Evolutionary conservation across 2,113 vertebrate species (phyloP).

Genomic region (Urocolius indicus): DNA sequence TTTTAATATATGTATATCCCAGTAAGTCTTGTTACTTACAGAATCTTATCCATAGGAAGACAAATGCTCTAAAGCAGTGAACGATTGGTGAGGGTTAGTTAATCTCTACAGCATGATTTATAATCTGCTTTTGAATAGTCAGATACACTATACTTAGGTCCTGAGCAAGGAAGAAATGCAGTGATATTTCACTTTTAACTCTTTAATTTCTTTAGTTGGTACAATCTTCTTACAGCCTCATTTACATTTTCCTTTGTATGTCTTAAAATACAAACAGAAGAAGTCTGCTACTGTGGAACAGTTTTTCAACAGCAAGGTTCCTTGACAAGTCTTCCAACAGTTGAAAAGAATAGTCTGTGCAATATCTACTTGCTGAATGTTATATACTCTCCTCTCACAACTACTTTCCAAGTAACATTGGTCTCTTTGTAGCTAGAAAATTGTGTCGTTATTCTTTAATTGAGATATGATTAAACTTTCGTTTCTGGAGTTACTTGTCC

Average conservation of each 20-base stretch:
- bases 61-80: slow-evolving; percentile 55
- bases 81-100: slow-evolving; percentile 54
- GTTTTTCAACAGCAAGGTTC: neutral
- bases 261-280: neutral
- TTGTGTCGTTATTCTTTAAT: neutral
- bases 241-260: neutral
- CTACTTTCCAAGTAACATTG: neutral
- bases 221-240: neutral
- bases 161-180: slow-evolving; percentile 2
- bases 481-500: neutral
- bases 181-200: slow-evolving; percentile 44
- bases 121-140: slow-evolving; percentile 41
- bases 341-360: neutral
- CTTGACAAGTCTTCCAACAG: neutral
- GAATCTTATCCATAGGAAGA: slow-evolving; percentile 58
- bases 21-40: slow-evolving; percentile 65
- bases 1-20: slow-evolving; percentile 54
- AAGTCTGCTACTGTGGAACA: neutral
- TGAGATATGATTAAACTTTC: neutral
- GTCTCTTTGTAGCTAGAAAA: neutral
- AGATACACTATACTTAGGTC: slow-evolving; percentile 20
- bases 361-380: neutral
- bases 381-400: neutral
- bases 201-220: neutral
- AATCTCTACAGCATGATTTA: slow-evolving; percentile 71